A percentile compares a stretch with the other conserved stretches of the same genome.
Conservation (phyloP, 2,888 invertebrate genomes). For the Arctia plantaginis region DNA sequence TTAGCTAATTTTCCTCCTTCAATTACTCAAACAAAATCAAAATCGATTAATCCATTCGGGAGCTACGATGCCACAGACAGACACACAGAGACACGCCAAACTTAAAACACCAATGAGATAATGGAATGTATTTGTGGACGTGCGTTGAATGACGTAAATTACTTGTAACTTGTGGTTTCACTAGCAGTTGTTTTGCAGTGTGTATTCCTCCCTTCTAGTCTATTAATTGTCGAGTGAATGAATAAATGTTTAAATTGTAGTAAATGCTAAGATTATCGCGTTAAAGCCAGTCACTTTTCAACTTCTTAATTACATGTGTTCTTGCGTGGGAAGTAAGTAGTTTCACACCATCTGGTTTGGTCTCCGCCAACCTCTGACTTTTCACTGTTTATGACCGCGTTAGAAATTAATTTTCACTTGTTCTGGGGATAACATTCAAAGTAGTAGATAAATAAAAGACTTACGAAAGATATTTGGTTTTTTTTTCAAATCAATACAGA, state of each 20-base stretch:
- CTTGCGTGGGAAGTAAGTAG: neutral
- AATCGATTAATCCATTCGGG: too few relatives aligned
- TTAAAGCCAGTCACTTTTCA: neutral
- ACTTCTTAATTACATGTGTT: neutral
- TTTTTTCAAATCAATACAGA: neutral
- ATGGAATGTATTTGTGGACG: too few relatives aligned
- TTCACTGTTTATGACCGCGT: neutral
- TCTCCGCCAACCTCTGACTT: neutral
- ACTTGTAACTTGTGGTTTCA: too few relatives aligned
- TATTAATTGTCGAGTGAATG: too few relatives aligned
- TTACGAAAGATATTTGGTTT: neutral
- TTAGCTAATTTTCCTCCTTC: too few relatives aligned
- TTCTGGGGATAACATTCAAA: neutral
- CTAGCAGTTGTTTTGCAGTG: too few relatives aligned
- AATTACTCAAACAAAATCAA: too few relatives aligned
- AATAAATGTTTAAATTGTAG: neutral
- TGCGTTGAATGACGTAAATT: too few relatives aligned
- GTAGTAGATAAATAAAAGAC: neutral
- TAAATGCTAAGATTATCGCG: neutral
- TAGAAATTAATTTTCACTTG: neutral
- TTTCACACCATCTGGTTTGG: neutral
- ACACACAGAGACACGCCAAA: too few relatives aligned
- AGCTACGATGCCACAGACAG: too few relatives aligned
- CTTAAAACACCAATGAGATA: too few relatives aligned
- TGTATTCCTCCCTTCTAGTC: too few relatives aligned